phyloP scores from a whole-genome alignment of 2,113 vertebrate genomes.

The Mus spicilegus region DNA sequence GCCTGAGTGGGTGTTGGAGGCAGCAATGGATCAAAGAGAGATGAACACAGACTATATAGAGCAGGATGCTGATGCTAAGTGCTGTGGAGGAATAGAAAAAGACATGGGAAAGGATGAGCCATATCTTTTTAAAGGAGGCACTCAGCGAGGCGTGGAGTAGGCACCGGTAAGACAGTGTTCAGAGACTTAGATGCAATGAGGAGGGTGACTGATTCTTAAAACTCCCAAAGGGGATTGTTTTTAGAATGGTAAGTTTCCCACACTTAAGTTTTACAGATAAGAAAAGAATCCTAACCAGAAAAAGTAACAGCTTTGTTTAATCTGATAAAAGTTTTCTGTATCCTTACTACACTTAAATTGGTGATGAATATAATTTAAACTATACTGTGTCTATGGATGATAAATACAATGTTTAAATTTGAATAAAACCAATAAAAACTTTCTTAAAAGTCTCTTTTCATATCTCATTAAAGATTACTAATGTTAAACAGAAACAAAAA shows the following conservation, averaged over 20 bases:
- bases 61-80: not conserved
- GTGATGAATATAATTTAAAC: conserved; percentile 39
- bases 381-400: not conserved
- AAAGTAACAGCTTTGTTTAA: conserved; percentile 43
- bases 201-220: conserved; percentile 17
- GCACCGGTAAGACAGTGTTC: conserved; percentile 29
- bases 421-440: not conserved
- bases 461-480: conserved; percentile 42
- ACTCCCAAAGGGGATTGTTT: conserved; percentile 20
- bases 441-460: conserved; percentile 28
- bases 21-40: not conserved
- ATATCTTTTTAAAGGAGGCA: not conserved
- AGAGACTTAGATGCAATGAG: not conserved
- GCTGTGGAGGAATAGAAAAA: not conserved
- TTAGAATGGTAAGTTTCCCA: conserved; percentile 39
- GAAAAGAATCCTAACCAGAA: conserved; percentile 38
- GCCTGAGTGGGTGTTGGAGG: not conserved
- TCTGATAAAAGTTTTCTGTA: conserved; percentile 58
- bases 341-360: conserved; percentile 38
- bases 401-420: conserved; percentile 38
- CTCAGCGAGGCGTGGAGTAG: not conserved
- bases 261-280: conserved; percentile 20
- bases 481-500: conserved; percentile 39
- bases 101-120: not conserved
- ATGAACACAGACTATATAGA: not conserved